phyloP scores from a whole-genome alignment of 2,113 vertebrate species.

The Callipepla squamata region DNA sequence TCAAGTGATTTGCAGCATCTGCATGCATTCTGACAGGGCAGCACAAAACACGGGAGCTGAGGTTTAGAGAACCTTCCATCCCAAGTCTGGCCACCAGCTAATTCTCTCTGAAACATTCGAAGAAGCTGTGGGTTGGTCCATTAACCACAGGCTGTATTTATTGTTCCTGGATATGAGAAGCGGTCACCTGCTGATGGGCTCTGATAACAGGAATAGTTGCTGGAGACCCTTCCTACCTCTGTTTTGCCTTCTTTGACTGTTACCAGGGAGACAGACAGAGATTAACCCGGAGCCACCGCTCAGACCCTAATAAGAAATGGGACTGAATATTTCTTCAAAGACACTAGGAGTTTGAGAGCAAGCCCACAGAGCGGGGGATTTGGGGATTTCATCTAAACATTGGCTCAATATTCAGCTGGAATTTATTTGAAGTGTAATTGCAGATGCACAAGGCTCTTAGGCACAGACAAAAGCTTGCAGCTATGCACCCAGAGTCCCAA shows the following conservation, averaged over 20 bases:
- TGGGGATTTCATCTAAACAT: constrained; percentile 21
- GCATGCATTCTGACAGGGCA: neutral
- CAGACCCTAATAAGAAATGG: neutral
- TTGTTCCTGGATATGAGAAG: constrained; percentile 37
- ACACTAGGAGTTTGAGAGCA: neutral
- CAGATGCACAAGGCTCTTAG: neutral
- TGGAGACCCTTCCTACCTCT: constrained; percentile 22
- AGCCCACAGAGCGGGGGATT: neutral
- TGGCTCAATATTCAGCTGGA: constrained; percentile 4
- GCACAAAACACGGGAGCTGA: neutral
- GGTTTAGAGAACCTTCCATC: neutral
- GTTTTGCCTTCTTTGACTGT: constrained; percentile 19
- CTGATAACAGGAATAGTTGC: constrained; percentile 35
- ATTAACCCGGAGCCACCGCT: constrained; percentile 60
- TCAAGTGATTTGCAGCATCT: neutral
- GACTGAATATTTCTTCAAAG: constrained; percentile 56
- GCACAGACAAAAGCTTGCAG: constrained; percentile 29
- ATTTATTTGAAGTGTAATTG: constrained; percentile 10
- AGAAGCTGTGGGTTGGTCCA: neutral
- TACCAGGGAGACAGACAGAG: constrained; percentile 60
- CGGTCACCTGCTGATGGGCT: constrained; percentile 48
- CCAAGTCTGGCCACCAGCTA: neutral
- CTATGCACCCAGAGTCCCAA: fast-evolving
- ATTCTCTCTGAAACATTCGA: constrained; percentile 22
- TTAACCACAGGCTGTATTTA: constrained; percentile 16